Base-by-base conservation (phyloP, 2,113 vertebrate species). In the Corythoichthys haematopterus region DNA sequence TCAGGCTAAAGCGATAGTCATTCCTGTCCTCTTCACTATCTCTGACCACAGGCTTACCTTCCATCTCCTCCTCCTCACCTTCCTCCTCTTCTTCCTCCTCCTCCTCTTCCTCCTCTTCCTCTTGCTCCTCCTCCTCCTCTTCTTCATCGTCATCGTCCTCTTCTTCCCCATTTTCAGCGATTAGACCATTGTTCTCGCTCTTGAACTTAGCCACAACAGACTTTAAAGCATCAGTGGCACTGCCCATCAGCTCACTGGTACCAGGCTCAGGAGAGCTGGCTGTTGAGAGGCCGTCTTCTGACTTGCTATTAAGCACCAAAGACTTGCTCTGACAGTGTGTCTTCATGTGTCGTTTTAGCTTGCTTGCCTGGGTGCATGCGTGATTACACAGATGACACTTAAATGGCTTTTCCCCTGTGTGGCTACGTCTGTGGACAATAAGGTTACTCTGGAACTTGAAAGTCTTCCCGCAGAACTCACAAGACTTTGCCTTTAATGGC, bases 371-470 rank as follows among this genome's bases (percentile, higher is more conserved):
- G 2, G 96, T 98, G 92, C 97, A 98, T 64, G 97, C 96, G 0
- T 98, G 97, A 90, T 98, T 96, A 20, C 97, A 98, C 75, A 98
- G 93, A 91, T 94, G 96, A 92, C 97, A 98, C 85, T 98, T 98
- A 87, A 98, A 98, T 73, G 97, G 96, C 90, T 98, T 98, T 88
- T 98, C 96, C 65, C 96, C 96, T 0, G 96, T 98, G 92, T 98
- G 96, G 93, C 96, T 98, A 69, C 96, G 94, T 76, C 96, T 93
- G 84, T 98, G 96, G 75, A 98, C 96, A 36, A 98, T 96, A 84
- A 98, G 88, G 92, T 98, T 98, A 90, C 96, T 98, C 93, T 98
- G 96, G 90, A 98, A 98, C 88, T 98, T 98, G 92, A 98, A 98
- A 70, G 95, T 95, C 93, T 98, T 98, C 78, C 97, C 97, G 13